These are phyloP conservation scores for Patella depressa DNA, from an alignment of 2,888 invertebrate species.

Conservation along the genomic window DNA sequence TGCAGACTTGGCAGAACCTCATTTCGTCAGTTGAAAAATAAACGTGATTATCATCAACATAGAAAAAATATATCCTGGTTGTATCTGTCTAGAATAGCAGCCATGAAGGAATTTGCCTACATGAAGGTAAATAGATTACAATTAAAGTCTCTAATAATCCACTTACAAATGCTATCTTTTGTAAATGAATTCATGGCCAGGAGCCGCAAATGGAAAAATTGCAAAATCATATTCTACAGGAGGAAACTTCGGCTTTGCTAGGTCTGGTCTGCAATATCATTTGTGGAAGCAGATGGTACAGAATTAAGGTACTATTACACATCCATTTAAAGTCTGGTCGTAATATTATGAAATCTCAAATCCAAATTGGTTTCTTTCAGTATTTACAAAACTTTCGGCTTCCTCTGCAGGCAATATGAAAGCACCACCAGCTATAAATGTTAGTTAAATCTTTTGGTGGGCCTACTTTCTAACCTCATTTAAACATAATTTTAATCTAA, in stretches of 20 bases:
- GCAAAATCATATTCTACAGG: no score
- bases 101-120: constrained; percentile 96
- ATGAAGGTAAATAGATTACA: constrained; percentile 78
- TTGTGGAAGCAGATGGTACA: no score
- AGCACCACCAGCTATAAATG: not conserved
- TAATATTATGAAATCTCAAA: not conserved
- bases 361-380: not conserved
- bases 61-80: constrained; percentile 93
- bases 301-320: no score
- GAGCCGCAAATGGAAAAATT: no score
- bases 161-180: no score
- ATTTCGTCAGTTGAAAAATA: constrained; percentile 94
- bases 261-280: no score
- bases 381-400: not conserved
- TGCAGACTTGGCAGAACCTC: constrained; percentile 90
- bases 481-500: no score
- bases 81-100: constrained; percentile 95
- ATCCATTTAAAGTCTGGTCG: no score
- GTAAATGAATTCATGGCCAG: no score
- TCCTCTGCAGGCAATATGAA: not conserved
- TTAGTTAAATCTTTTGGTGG: not conserved
- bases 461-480: no score
- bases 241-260: no score
- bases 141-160: not conserved
- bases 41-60: constrained; percentile 96